phyloP scores from a whole-genome alignment of 1,140 invertebrate species.

The Leptestheria dahalacensis region DNA sequence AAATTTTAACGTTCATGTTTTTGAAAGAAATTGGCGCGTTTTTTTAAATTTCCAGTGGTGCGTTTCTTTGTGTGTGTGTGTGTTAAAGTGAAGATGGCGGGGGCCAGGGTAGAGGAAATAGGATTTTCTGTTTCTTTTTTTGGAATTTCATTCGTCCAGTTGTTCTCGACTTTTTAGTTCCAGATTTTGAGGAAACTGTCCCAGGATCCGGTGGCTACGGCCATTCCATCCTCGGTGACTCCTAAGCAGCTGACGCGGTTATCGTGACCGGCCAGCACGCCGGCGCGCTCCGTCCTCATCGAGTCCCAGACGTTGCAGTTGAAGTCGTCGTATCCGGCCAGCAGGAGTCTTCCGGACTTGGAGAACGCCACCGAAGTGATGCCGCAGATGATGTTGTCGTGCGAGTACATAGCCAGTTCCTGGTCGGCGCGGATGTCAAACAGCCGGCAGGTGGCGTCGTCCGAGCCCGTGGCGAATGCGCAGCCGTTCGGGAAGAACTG shows the following conservation, averaged over 20 bases:
- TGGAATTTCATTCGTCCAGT: too few relatives aligned
- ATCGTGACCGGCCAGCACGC: conserved; percentile 90
- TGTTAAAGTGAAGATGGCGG: too few relatives aligned
- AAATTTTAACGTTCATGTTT: too few relatives aligned
- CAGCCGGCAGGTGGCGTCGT: conserved; percentile 92
- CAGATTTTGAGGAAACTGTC: conserved; percentile 95
- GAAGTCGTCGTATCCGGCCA: conserved; percentile 96
- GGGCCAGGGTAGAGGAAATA: too few relatives aligned
- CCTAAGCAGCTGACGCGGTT: conserved; percentile 92
- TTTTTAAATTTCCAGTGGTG: background rate
- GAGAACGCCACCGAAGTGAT: conserved; percentile 96
- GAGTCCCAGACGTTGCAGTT: conserved; percentile 99
- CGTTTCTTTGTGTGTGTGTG: background rate
- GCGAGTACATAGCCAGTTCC: conserved; percentile 92
- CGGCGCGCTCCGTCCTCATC: conserved; percentile 93
- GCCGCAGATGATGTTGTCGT: conserved; percentile 98
- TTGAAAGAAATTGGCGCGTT: background rate
- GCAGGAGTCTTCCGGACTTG: conserved; percentile 83
- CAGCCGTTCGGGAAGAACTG: conserved; percentile 92
- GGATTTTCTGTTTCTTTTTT: background rate
- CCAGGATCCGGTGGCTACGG: conserved; percentile 92
- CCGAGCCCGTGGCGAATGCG: conserved; percentile 94
- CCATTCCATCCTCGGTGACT: conserved; percentile 96
- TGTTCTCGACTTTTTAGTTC: conserved; percentile 79
- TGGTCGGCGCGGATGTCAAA: conserved; percentile 91